These are phyloP conservation scores for Norana najaformis DNA, from an alignment of 2,888 invertebrate genomes.

Conservation along the genomic window DNA sequence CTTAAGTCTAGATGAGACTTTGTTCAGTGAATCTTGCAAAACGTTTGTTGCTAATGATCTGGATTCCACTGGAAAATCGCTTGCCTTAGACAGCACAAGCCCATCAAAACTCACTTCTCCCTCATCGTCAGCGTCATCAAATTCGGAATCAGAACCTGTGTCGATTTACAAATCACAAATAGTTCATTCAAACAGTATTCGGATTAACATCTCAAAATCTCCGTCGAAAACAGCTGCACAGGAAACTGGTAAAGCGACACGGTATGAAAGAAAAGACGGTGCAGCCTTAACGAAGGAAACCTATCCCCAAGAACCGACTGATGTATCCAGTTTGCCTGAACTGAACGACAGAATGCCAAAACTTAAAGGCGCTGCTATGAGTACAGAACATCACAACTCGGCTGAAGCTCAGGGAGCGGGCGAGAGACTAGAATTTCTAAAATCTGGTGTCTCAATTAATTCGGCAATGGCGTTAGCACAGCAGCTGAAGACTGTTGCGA, in stretches of 20 bases:
- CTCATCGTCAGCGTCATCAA: background rate
- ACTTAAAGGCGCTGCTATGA: background rate
- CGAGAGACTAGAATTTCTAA: background rate
- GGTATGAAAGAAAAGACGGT: background rate
- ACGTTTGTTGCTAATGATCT: background rate
- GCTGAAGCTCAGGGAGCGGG: background rate
- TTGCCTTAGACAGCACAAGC: background rate
- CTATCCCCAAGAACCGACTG: background rate
- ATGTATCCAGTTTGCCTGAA: background rate
- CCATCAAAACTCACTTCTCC: background rate
- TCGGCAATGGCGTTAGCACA: background rate
- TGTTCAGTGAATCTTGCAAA: background rate
- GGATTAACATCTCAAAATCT: background rate
- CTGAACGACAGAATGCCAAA: background rate
- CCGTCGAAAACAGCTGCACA: background rate
- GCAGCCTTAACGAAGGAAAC: background rate
- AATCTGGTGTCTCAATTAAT: background rate
- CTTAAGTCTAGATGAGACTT: background rate
- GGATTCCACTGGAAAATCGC: background rate
- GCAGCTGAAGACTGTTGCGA: constrained; percentile 14
- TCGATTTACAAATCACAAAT: background rate
- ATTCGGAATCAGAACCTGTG: background rate
- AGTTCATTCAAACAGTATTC: constrained; percentile 5
- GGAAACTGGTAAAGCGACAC: background rate
- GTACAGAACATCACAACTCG: background rate